A percentile compares a stretch with the other conserved stretches of the same genome.
These are phyloP conservation scores for Congeria kusceri DNA, from an alignment of 2,888 invertebrate species.

Conservation along the genomic window DNA sequence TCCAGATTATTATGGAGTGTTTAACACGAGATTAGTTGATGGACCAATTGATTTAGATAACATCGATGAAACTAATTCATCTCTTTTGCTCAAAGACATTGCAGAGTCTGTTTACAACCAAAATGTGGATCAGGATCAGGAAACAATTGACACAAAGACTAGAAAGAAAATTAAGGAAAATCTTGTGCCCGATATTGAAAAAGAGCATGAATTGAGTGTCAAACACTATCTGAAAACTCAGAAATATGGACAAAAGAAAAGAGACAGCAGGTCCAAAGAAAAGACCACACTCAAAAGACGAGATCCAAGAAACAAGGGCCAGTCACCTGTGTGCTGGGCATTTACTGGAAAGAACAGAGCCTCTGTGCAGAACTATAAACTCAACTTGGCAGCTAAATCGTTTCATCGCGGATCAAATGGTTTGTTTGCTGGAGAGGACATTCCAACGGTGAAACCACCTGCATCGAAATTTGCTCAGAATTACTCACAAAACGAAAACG, in stretches of 20 bases:
- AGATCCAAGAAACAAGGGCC: constrained; percentile 33
- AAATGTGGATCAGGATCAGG: background rate
- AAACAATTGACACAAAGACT: background rate
- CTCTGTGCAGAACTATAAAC: constrained; percentile 69
- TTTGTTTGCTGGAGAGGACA: constrained; percentile 28
- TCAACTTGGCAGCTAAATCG: constrained; percentile 53
- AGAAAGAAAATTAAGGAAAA: constrained; percentile 5
- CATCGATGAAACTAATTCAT: constrained; percentile 54
- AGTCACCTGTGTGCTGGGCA: constrained; percentile 62
- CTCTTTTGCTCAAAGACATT: constrained; percentile 56
- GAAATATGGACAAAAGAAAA: constrained; percentile 16
- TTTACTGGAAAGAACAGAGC: constrained; percentile 69
- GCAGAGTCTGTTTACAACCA: constrained; percentile 48
- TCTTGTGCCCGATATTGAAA: background rate
- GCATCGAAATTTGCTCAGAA: constrained; percentile 50
- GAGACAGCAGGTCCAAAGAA: constrained; percentile 9
- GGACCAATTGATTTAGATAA: constrained; percentile 51
- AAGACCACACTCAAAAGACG: constrained; percentile 9
- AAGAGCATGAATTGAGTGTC: background rate
- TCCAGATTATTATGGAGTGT: constrained; percentile 58
- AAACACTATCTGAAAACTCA: background rate
- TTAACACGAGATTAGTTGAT: constrained; percentile 57
- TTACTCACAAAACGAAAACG: constrained; percentile 43
- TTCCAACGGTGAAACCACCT: constrained; percentile 46
- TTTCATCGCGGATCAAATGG: constrained; percentile 24